Evolutionary conservation across 30 jellyfish, hydroid and myxozoan genomes (phyloP).

Genomic region (Sanderia malayensis): DNA sequence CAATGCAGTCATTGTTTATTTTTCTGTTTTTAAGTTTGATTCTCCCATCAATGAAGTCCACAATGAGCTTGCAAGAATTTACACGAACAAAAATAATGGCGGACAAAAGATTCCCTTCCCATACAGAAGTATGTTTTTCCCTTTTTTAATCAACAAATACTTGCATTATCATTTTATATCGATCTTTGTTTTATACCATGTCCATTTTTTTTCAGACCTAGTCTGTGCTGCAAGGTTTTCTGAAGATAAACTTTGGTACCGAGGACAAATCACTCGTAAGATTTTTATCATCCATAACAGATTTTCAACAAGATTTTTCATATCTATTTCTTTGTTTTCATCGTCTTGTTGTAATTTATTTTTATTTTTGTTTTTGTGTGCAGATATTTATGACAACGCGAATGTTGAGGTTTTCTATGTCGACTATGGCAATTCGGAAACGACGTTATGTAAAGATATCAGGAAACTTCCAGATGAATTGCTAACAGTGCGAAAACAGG

Average conservation of each 20-base stretch:
- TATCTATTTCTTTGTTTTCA: not conserved
- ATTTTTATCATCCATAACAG: not conserved
- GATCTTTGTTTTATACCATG: too few relatives aligned
- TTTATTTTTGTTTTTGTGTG: constrained; percentile 16
- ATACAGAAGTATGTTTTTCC: constrained; percentile 72
- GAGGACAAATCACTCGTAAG: constrained; percentile 85
- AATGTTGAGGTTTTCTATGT: constrained; percentile 69
- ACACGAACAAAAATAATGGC: constrained; percentile 39
- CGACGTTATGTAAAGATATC: constrained; percentile 39
- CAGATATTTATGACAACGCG: constrained; percentile 75
- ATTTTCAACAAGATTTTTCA: too few relatives aligned
- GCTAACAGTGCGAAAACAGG: constrained; percentile 78
- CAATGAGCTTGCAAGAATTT: constrained; percentile 38
- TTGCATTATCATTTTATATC: not conserved
- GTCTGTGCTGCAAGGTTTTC: constrained; percentile 91
- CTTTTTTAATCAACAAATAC: not conserved
- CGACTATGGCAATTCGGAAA: constrained; percentile 90
- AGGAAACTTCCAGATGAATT: constrained; percentile 74
- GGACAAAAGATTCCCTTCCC: constrained; percentile 76
- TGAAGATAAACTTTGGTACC: constrained; percentile 87
- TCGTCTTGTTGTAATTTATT: not conserved
- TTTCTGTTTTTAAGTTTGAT: constrained; percentile 55
- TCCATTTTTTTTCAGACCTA: constrained; percentile 43
- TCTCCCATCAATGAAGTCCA: constrained; percentile 64
- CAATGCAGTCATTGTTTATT: too few relatives aligned